A percentile compares a stretch with the other conserved stretches of the same genome.
phyloP scores from a whole-genome alignment of 2,888 invertebrate species.

The Calameuta pallipes region DNA sequence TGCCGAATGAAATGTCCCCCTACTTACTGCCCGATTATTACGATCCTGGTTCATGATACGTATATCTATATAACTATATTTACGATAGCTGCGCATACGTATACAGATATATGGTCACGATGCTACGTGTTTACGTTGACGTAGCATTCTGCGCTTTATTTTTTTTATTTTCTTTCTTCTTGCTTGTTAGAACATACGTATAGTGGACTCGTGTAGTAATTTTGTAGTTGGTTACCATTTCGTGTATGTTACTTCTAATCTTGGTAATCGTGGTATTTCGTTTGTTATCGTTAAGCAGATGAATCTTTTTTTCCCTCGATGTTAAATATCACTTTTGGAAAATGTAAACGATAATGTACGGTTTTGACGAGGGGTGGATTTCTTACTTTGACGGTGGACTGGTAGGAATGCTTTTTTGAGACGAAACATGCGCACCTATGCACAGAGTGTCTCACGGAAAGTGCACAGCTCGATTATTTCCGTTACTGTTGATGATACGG shows the following conservation, averaged over 20 bases:
- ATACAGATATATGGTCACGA: background rate
- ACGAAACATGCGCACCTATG: background rate
- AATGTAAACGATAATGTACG: background rate
- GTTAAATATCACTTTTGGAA: background rate
- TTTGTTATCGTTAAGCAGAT: background rate
- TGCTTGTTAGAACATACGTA: background rate
- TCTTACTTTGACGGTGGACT: background rate
- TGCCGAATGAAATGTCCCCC: conserved; percentile 64
- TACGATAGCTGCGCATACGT: background rate
- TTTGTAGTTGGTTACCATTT: background rate
- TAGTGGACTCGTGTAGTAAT: background rate
- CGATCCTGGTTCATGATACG: conserved; percentile 24
- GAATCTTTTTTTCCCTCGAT: background rate
- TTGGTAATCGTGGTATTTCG: background rate
- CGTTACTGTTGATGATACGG: too few species aligned
- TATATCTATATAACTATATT: conserved; percentile 9
- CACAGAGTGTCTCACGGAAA: too few species aligned
- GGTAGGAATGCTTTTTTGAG: background rate
- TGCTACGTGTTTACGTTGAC: background rate
- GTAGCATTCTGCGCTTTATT: background rate
- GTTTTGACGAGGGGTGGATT: background rate
- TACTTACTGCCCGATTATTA: conserved; percentile 56
- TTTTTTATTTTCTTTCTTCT: background rate
- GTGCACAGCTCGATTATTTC: too few species aligned
- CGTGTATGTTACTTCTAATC: background rate